Base-by-base conservation (phyloP, 2,888 invertebrate genomes). In the Euplexia lucipara region DNA sequence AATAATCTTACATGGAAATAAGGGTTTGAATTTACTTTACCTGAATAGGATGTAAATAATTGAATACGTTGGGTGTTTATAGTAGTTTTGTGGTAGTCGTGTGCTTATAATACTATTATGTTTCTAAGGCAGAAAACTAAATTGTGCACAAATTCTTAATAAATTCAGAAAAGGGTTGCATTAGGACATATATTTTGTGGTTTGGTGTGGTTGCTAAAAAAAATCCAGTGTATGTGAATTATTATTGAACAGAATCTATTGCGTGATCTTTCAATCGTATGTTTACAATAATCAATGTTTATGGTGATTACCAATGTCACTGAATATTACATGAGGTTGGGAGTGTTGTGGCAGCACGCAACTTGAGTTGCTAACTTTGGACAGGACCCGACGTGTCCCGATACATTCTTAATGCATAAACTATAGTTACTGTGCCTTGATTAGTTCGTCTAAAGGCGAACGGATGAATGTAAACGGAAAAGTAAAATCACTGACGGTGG, bases 381-480 rank as follows among this genome's bases (percentile, higher is more conserved):
- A 67, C 71, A 61, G 32, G 70, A 62, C 62, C 73, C 73, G 71
- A 81, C 60, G 69, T 76, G 74, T 81, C 59, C 73, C 68, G 37
- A 83, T 88, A 85, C 78, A 89, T 89, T 86, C 87, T 88, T 88
- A 86, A 88, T 82, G 81, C 22, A 42, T 54, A 49, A 49, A 70
- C 70, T 59, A 65, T 67, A n/a, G n/a, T n/a, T n/a, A 52, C 45
- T 39, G 74, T 53, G 67, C 66, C 60, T 79, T 81, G 79, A 82
- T 84, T 81, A 83, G 70, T 60, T 66, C 35, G 41, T 61, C 58
- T 61, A 41, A 59, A 66, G 60, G 34, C 41, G 39, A 56, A 63
- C 48, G 57, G 42, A 47, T 16, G 44, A 44, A 65, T 65, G 41
- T 49, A 71, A 70, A 63, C 6, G 14, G 4, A 34, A 30, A 34